These are phyloP conservation scores for Merops nubicus DNA, from an alignment of 2,113 vertebrate species.

Conservation along the genomic window DNA sequence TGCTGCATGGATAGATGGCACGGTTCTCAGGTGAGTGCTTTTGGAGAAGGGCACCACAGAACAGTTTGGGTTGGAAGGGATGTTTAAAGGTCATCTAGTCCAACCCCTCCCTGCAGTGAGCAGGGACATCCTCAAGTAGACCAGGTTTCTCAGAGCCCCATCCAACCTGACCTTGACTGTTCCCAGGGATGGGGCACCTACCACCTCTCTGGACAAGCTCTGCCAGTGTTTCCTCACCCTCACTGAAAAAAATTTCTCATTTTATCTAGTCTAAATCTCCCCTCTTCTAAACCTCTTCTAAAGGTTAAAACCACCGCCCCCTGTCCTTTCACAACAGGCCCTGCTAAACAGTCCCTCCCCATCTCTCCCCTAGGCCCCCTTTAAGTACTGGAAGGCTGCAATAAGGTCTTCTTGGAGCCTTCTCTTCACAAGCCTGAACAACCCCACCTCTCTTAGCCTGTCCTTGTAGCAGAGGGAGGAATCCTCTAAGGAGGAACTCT, in stretches of 20 bases:
- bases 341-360: not conserved
- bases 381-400: not conserved
- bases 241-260: not conserved
- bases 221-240: not conserved
- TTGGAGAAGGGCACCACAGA: not conserved
- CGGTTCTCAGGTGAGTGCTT: not conserved
- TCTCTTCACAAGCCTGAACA: not conserved
- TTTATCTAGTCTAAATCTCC: not conserved
- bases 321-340: not conserved
- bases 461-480: not conserved
- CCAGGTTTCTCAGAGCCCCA: not conserved
- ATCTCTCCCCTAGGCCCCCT: not conserved
- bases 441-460: not conserved
- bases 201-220: not conserved
- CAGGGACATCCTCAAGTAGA: not conserved
- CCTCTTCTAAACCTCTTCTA: not conserved
- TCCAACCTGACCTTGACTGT: not conserved
- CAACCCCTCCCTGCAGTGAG: not conserved
- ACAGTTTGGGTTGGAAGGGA: not conserved
- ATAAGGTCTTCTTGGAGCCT: not conserved
- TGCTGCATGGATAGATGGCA: not conserved
- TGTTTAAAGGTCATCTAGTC: not conserved
- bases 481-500: no score
- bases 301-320: not conserved
- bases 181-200: not conserved